Evolutionary conservation across 2,113 vertebrate species (phyloP), one percentile per base, ranked within the genome.

Genomic region (Bothrops jararaca): DNA sequence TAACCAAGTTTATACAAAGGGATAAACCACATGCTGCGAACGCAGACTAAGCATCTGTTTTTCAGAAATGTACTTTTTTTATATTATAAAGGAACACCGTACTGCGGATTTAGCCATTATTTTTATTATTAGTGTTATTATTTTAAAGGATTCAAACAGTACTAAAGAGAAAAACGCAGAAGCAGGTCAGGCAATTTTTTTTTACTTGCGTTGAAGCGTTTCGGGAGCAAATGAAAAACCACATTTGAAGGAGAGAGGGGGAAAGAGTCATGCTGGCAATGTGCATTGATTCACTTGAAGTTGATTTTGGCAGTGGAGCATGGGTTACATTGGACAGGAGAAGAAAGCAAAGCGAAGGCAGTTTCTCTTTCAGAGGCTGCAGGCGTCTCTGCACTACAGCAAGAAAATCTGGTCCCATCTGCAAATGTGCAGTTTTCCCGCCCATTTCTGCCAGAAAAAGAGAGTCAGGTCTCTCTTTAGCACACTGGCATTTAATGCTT

Each of bases 81-180:
- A 7, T 54, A 15, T 54, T 53, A 26, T n/a, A 87, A 87, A 53
- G 26, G 26, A 5, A 64, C 60, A 1, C 60, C 1, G 10, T 11
- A 29, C 26, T 4, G 11, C 29, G 11, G 60, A 29, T 26, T 29
- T 54, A 8, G 11, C 7, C 93, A 86, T 1, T 88, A 0, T 42
- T 54, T 93, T 90, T 64, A 53, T 90, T 85, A 90, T 50, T 50
- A 50, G 48, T 50, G 3, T 0, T 0, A 50, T 0, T 54, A 26
- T 0, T 0, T 58, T 45, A 29, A 23, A 89, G 3, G 5, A 88
- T 0, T 0, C 26, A 48, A 3, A 90, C 10, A 80, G 3, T 29
- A 29, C 11, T 11, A 12, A 64, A 29, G 60, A 64, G 26, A 26
- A 64, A 57, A 89, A 39, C 7, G 50, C 12, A 22, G 26, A 29